phyloP scores from a whole-genome alignment of 2,888 invertebrate genomes.

The Thera britannica region DNA sequence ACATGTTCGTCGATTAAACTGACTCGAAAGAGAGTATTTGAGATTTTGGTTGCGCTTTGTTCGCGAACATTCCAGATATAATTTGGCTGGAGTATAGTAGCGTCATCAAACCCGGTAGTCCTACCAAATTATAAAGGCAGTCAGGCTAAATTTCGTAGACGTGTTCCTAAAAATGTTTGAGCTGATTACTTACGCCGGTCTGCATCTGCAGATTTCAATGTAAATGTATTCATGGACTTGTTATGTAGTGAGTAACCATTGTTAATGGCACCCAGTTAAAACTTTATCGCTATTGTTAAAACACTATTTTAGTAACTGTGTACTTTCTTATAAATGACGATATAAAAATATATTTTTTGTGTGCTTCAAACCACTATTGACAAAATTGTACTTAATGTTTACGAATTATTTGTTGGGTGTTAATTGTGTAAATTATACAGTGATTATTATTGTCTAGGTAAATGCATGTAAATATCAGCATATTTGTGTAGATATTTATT shows the following conservation, averaged over 20 bases:
- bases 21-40: too few relatives aligned
- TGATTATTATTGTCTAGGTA: slow-evolving; percentile 66
- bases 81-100: not conserved
- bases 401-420: slow-evolving; percentile 73
- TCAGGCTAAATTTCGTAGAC: not conserved
- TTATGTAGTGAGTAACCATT: slow-evolving; percentile 36
- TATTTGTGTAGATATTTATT: slow-evolving; percentile 80
- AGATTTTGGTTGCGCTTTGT: too few relatives aligned
- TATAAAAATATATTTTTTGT: slow-evolving; percentile 61
- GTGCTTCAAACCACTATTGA: slow-evolving; percentile 58
- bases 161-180: not conserved
- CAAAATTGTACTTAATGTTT: slow-evolving; percentile 74
- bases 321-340: slow-evolving; percentile 47
- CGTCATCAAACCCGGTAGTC: not conserved
- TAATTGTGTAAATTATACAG: slow-evolving; percentile 76
- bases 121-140: not conserved
- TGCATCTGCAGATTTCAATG: not conserved
- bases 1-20: too few relatives aligned
- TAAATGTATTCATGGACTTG: slow-evolving; percentile 20
- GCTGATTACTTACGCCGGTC: not conserved
- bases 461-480: slow-evolving; percentile 79
- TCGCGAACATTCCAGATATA: too few relatives aligned
- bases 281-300: slow-evolving; percentile 43
- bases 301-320: slow-evolving; percentile 49
- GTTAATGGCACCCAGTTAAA: slow-evolving; percentile 35